Evolutionary conservation across 2,797 vertebrate genomes (phyloP).

Genomic region (Tapirus indicus): DNA sequence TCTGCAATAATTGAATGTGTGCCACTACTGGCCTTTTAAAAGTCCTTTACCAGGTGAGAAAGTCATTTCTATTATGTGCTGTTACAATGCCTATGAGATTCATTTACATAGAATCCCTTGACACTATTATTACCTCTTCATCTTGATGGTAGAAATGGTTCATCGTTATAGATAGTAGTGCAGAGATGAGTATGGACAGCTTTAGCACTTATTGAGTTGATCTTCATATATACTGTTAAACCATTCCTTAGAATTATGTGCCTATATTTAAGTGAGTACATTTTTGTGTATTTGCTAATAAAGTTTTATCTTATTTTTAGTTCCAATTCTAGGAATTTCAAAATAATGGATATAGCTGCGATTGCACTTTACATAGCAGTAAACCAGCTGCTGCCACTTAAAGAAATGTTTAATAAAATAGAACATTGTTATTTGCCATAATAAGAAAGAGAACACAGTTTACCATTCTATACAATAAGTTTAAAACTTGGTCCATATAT

Average conservation of each 20-base stretch:
- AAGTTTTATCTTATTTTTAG: slow-evolving; percentile 70
- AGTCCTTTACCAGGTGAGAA: slow-evolving; percentile 83
- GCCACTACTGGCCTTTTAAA: slow-evolving; percentile 79
- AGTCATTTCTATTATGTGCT: slow-evolving; percentile 82
- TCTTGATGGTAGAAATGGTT: slow-evolving; percentile 68
- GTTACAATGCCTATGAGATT: slow-evolving; percentile 69
- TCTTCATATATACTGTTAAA: slow-evolving; percentile 44
- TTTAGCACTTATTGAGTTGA: slow-evolving; percentile 38
- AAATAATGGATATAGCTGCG: slow-evolving; percentile 35
- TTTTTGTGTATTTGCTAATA: slow-evolving; percentile 71
- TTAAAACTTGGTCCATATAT: slow-evolving; percentile 44
- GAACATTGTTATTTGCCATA: slow-evolving; percentile 38
- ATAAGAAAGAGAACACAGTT: background rate
- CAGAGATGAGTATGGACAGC: slow-evolving; percentile 67
- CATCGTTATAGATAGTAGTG: slow-evolving; percentile 42
- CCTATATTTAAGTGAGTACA: slow-evolving; percentile 56
- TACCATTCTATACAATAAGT: background rate
- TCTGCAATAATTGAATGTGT: slow-evolving; percentile 74
- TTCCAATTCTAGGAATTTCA: slow-evolving; percentile 60
- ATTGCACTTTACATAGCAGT: background rate
- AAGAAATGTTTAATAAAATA: slow-evolving; percentile 27
- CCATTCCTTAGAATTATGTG: slow-evolving; percentile 52
- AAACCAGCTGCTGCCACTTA: background rate
- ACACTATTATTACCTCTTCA: slow-evolving; percentile 75
- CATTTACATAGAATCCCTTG: slow-evolving; percentile 75